Evolutionary conservation across 2,797 vertebrate species (phyloP).

Genomic region (Corythornis leucogaster): DNA sequence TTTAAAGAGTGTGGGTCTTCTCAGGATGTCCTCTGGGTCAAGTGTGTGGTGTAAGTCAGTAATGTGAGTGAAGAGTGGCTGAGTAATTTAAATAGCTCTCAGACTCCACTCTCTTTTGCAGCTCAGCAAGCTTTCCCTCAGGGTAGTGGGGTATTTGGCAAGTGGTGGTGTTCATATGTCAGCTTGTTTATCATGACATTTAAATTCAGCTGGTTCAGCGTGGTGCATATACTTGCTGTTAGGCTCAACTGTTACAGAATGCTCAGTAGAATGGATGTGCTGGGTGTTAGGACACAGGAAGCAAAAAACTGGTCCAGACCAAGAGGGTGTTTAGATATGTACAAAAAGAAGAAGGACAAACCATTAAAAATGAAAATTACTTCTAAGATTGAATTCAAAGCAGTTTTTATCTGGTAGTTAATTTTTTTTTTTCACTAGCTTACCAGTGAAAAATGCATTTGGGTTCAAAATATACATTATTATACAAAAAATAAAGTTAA

Average conservation of each 20-base stretch:
- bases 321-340: background rate
- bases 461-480: background rate
- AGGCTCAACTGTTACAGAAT: background rate
- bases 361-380: background rate
- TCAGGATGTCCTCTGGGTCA: background rate
- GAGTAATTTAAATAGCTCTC: background rate
- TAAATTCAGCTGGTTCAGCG: background rate
- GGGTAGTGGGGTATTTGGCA: constrained; percentile 1
- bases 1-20: background rate
- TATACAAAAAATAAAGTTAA: background rate
- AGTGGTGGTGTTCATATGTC: background rate
- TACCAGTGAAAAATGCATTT: background rate
- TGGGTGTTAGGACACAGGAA: background rate
- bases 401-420: background rate
- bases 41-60: background rate
- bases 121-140: background rate
- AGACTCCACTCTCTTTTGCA: background rate
- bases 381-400: background rate
- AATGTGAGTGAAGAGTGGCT: background rate
- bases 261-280: background rate
- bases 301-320: background rate
- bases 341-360: background rate
- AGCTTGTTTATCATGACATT: background rate
- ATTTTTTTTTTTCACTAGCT: background rate
- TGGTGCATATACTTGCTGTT: background rate